Evolutionary conservation across 1,140 invertebrate species (phyloP), one percentile per base, ranked within the genome.

Genomic region (Orussus abietinus): DNA sequence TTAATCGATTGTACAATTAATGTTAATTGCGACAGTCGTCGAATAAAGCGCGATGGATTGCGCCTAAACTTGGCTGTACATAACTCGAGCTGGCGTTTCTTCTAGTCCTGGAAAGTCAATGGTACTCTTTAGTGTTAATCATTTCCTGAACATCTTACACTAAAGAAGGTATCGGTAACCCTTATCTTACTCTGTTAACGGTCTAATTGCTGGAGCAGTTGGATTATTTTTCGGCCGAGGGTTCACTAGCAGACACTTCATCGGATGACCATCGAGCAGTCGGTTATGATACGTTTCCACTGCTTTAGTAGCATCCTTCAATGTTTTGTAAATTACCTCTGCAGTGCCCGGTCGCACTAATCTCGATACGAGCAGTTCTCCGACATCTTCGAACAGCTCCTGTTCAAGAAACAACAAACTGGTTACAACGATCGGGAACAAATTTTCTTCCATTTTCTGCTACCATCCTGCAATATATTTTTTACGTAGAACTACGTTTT

Each of bases 321-420:
- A 69, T 22, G 81, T 84, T 53, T 87, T 83, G 62, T 92, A 96
- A 49, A 93, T 86, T 7, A 95, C 90, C 75, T 95, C 90, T 1
- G 91, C 92, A 7, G 83, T 85, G 4, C 92, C 91, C 3, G 84
- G 81, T 35, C 89, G 81, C n/a, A 93, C 82, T 52, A 95, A 75
- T 52, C 84, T 80, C 2, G 90, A 90, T 47, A 85, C 82, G 25
- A 90, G 70, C 57, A 96, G 77, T 31, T 88, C 82, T 7, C 92
- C 92, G 42, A 96, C 85, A 60, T 92, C 90, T 59, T 89, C 90
- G 77, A 96, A 96, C 31, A 96, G 75, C 74, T 96, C 92, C 81
- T 91, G 47, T 35, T 42, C n/a, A n/a, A n/a, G n/a, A n/a, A n/a
- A n/a, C n/a, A n/a, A n/a, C n/a, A 51, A 31, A 39, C 12, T 21